These are phyloP conservation scores for Cephalopachus bancanus DNA, from an alignment of 2,797 vertebrate genomes.

Conservation along the genomic window DNA sequence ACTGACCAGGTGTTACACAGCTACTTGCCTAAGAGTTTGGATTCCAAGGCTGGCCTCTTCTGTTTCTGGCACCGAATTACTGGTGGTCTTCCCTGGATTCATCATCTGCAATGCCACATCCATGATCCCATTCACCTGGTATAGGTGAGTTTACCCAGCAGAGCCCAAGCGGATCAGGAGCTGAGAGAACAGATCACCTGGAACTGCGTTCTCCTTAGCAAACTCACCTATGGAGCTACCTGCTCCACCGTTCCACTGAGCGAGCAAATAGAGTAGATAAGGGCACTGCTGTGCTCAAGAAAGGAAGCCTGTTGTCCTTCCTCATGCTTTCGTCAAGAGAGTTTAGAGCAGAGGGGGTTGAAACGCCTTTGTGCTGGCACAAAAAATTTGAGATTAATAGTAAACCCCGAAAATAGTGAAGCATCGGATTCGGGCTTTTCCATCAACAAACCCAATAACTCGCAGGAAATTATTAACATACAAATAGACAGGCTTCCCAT, in stretches of 20 bases:
- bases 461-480: constrained; percentile 90
- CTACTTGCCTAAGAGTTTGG: neutral
- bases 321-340: constrained; percentile 84
- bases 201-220: constrained; percentile 80
- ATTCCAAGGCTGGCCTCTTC: neutral
- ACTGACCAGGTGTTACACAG: neutral
- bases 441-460: constrained; percentile 88
- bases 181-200: constrained; percentile 82
- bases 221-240: constrained; percentile 86
- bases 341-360: constrained; percentile 85
- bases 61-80: neutral
- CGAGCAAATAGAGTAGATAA: constrained; percentile 80
- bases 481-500: constrained; percentile 90
- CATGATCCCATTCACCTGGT: neutral
- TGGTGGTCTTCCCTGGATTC: neutral
- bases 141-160: constrained; percentile 79
- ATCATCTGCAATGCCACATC: neutral
- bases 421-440: constrained; percentile 89
- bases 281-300: constrained; percentile 79
- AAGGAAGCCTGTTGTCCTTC: constrained; percentile 84
- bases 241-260: constrained; percentile 82
- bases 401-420: constrained; percentile 85
- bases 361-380: constrained; percentile 84
- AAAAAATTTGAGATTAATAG: constrained; percentile 86
- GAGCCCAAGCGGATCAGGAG: constrained; percentile 80